Percentiles rank a stretch among this genome's conserved stretches.
These are phyloP conservation scores for Eupithecia vulgata DNA, from an alignment of 2,888 invertebrate species.

Conservation along the genomic window DNA sequence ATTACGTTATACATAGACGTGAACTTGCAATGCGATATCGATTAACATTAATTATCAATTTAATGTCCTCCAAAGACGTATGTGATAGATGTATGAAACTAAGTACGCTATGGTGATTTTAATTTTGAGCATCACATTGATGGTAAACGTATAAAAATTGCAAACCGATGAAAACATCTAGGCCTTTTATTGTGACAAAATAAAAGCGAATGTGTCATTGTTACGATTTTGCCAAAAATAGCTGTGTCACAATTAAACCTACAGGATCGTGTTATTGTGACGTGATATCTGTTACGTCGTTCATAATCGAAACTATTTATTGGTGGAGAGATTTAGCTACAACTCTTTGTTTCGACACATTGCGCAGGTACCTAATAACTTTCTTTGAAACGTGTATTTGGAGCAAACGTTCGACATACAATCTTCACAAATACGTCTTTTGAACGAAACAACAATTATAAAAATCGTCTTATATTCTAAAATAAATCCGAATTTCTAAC, in stretches of 20 bases:
- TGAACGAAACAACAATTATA: constrained; percentile 54
- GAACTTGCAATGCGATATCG: constrained; percentile 68
- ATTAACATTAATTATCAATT: constrained; percentile 58
- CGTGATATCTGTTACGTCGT: background rate
- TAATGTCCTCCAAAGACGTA: constrained; percentile 61
- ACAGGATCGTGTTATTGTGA: background rate
- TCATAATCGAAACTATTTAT: background rate
- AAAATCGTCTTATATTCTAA: constrained; percentile 47
- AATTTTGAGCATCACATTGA: constrained; percentile 39
- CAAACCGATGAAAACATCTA: constrained; percentile 33
- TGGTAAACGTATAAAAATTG: constrained; percentile 17
- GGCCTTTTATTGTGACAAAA: constrained; percentile 24
- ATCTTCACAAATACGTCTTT: constrained; percentile 58
- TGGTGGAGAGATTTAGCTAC: background rate
- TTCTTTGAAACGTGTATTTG: constrained; percentile 15
- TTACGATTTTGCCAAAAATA: constrained; percentile 4
- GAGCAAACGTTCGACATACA: constrained; percentile 29
- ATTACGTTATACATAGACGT: constrained; percentile 71
- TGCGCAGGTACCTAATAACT: background rate
- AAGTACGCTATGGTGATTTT: constrained; percentile 27
- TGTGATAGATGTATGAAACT: constrained; percentile 46
- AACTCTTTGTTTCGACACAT: background rate
- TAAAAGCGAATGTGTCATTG: constrained; percentile 9
- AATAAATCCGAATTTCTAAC: constrained; percentile 59
- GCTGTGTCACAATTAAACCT: constrained; percentile 3